These are phyloP conservation scores for Phocides pigmalion DNA, from an alignment of 1,140 invertebrate species.

Conservation along the genomic window DNA sequence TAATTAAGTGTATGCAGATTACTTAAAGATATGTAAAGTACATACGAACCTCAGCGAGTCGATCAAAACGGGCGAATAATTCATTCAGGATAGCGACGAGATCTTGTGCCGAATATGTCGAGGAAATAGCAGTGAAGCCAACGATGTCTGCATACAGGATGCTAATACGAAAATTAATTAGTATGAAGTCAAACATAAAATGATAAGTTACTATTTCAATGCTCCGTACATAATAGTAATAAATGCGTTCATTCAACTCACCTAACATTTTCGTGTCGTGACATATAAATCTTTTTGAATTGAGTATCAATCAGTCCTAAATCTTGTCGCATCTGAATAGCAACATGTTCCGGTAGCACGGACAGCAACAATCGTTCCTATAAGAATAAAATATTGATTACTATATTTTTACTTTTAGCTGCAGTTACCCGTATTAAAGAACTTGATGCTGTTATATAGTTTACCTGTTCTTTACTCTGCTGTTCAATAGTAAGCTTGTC, in stretches of 20 bases:
- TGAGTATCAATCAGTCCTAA: conserved; percentile 94
- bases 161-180: conserved; percentile 78
- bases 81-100: conserved; percentile 97
- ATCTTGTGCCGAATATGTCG: conserved; percentile 96
- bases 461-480: conserved; percentile 95
- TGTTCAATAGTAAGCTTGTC: conserved; percentile 96
- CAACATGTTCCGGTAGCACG: conserved; percentile 97
- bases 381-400: conserved; percentile 49
- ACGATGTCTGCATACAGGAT: conserved; percentile 96
- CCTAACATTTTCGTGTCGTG: conserved; percentile 97
- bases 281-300: conserved; percentile 99
- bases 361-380: conserved; percentile 95
- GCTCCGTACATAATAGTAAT: too few relatives aligned
- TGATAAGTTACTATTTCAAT: too few relatives aligned
- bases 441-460: conserved; percentile 5
- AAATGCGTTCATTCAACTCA: too few relatives aligned
- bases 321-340: conserved; percentile 96
- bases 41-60: conserved; percentile 89
- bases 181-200: too few relatives aligned
- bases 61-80: conserved; percentile 96
- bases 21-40: background rate
- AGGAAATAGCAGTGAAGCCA: conserved; percentile 97
- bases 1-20: background rate
- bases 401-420: background rate
- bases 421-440: background rate